Percentiles rank a stretch among this genome's conserved stretches.
Evolutionary conservation across 2,888 invertebrate species (phyloP).

Genomic region (Phyllotreta cruciferae): DNA sequence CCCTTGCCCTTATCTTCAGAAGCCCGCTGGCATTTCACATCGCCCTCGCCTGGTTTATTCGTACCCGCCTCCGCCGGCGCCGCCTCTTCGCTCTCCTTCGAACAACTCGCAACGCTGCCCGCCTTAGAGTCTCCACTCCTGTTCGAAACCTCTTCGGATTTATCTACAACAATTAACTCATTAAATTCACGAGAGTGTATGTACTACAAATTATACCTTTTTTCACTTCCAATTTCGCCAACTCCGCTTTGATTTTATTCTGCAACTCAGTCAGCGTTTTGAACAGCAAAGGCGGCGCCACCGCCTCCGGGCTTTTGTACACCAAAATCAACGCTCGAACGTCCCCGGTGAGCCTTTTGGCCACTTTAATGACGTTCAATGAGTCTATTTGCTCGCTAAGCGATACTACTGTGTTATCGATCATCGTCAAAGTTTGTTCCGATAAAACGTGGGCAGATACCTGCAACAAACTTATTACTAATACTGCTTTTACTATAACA

Average conservation of each 20-base stretch:
- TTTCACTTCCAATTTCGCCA: constrained; percentile 48
- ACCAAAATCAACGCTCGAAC: constrained; percentile 66
- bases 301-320: constrained; percentile 61
- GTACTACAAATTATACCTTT: constrained; percentile 44
- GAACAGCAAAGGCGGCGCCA: constrained; percentile 53
- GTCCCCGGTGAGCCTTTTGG: constrained; percentile 65
- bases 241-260: constrained; percentile 52
- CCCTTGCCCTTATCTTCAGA: constrained; percentile 50
- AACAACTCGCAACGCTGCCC: constrained; percentile 50
- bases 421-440: constrained; percentile 67
- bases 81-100: constrained; percentile 42
- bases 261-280: constrained; percentile 55
- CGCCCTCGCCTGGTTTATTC: constrained; percentile 51
- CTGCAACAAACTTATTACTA: constrained; percentile 55
- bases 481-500: background rate
- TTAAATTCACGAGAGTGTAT: no score
- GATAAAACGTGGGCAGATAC: constrained; percentile 68
- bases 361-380: constrained; percentile 62
- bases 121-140: constrained; percentile 34
- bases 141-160: constrained; percentile 37
- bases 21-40: constrained; percentile 53
- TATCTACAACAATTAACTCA: constrained; percentile 36
- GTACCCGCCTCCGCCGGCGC: constrained; percentile 32
- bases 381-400: constrained; percentile 64
- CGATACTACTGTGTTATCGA: constrained; percentile 69